These are phyloP conservation scores for Pogonomyrmex barbatus DNA, from an alignment of 1,140 invertebrate genomes.

Conservation along the genomic window DNA sequence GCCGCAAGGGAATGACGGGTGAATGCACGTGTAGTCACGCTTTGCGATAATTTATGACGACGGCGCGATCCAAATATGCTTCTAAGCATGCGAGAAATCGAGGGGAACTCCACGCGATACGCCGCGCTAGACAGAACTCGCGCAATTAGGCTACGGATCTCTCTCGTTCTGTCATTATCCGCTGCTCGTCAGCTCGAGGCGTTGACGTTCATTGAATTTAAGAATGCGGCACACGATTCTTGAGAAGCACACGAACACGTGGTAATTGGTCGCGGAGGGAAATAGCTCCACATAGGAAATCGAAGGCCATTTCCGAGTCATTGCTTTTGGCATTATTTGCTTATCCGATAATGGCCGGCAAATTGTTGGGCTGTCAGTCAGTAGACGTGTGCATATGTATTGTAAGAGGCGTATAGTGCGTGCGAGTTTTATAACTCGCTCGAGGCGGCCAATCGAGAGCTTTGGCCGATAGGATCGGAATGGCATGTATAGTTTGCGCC, in stretches of 20 bases:
- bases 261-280: constrained; percentile 58
- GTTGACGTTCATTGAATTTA: constrained; percentile 66
- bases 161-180: constrained; percentile 46
- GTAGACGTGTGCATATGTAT: constrained; percentile 39
- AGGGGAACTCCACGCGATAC: constrained; percentile 29
- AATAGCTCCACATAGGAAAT: constrained; percentile 14
- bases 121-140: constrained; percentile 35
- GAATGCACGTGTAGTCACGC: constrained; percentile 47
- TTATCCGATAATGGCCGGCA: constrained; percentile 81
- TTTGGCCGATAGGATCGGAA: constrained; percentile 68
- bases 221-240: constrained; percentile 37
- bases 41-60: constrained; percentile 53
- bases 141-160: constrained; percentile 43
- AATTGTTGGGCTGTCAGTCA: constrained; percentile 82
- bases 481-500: constrained; percentile 60
- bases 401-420: constrained; percentile 66
- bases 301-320: constrained; percentile 22
- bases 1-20: constrained; percentile 22
- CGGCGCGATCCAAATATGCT: constrained; percentile 18
- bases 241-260: constrained; percentile 22
- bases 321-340: constrained; percentile 80
- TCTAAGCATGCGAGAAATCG: constrained; percentile 21
- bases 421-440: constrained; percentile 76
- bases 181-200: constrained; percentile 49
- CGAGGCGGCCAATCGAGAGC: constrained; percentile 73